Base-by-base conservation (phyloP, 2,888 invertebrate species). In the Hyles lineata region DNA sequence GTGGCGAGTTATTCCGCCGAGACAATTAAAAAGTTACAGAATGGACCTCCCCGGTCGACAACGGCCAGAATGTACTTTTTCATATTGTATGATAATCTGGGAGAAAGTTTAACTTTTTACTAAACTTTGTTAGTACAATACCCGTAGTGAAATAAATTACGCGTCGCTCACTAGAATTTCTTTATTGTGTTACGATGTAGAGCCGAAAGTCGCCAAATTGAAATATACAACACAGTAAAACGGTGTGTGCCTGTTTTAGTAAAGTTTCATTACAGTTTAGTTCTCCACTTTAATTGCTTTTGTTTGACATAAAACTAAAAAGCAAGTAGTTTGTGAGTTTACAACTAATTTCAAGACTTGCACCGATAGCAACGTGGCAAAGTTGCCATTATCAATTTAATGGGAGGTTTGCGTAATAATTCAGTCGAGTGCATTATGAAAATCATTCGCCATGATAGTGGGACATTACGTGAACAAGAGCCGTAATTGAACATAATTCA, bases 21-120 rank as follows among this genome's bases (percentile, higher is more conserved):
- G 77, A 79, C 79, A 77, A 78, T 81, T 77, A 78, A 78, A 78
- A 80, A 80, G 79, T 82, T 78, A 76, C 73, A 71, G 61, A 60
- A 35, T 72, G 62, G 74, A 70, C 74, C 76, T 70, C 70, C 61
- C 8, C 9, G 61, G 62, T 25, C 72, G 60, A 23, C 15, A 67
- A 60, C 21, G 69, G n/a, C 76, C 73, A 73, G 77, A 75, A 75
- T 75, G 70, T 60, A 52, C 75, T 82, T 74, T 76, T 81, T 73
- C 77, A 81, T 81, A 80, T 82, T 82, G 79, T 82, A 85, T 82
- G 82, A 78, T 82, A 82, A 82, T 83, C 78, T 72, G 74, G 73
- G 78, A 78, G 78, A 82, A 82, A 82, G 80, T 79, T 71, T 63
- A 80, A 85, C 78, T 82, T 82, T 82, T 81, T 80, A 77, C 74